phyloP scores from a whole-genome alignment of 2,113 vertebrate genomes.

The Picathartes gymnocephalus region DNA sequence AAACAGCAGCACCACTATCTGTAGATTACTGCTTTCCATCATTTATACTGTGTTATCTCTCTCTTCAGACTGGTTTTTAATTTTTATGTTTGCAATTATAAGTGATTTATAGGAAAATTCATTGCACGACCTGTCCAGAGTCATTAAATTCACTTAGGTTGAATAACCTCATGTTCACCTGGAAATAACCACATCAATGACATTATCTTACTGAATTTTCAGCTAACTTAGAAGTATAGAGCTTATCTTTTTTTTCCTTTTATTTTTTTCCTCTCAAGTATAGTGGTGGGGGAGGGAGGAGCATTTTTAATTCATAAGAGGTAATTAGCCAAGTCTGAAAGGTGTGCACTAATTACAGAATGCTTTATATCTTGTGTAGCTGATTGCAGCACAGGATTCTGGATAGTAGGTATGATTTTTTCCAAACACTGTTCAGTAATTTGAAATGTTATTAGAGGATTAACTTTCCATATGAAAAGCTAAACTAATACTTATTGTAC shows the following conservation, averaged over 20 bases:
- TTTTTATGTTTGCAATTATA: slow-evolving; percentile 80
- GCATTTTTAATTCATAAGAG: slow-evolving; percentile 71
- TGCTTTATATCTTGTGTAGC: slow-evolving; percentile 57
- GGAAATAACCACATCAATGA: slow-evolving; percentile 78
- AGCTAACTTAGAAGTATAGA: slow-evolving; percentile 33
- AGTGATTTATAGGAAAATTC: slow-evolving; percentile 84
- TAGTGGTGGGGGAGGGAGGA: background rate
- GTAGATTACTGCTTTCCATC: slow-evolving; percentile 70
- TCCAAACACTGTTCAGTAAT: slow-evolving; percentile 32
- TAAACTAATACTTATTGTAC: slow-evolving; percentile 60
- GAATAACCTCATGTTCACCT: slow-evolving; percentile 84
- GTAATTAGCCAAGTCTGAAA: slow-evolving; percentile 76
- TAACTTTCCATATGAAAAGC: slow-evolving; percentile 54
- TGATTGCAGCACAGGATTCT: slow-evolving; percentile 48
- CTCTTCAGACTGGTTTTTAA: slow-evolving; percentile 83
- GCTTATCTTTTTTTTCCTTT: background rate
- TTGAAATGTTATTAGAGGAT: slow-evolving; percentile 66
- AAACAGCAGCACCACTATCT: slow-evolving; percentile 61
- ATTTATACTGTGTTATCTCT: slow-evolving; percentile 82
- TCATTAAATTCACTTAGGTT: slow-evolving; percentile 89
- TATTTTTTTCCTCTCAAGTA: background rate
- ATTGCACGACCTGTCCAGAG: slow-evolving; percentile 80
- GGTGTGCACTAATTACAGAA: slow-evolving; percentile 70
- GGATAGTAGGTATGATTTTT: slow-evolving; percentile 25
- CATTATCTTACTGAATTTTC: slow-evolving; percentile 71